Percentiles rank a stretch among this genome's conserved stretches.
phyloP scores from a whole-genome alignment of 1,140 invertebrate genomes.

The Akabosia matsudoensis region DNA sequence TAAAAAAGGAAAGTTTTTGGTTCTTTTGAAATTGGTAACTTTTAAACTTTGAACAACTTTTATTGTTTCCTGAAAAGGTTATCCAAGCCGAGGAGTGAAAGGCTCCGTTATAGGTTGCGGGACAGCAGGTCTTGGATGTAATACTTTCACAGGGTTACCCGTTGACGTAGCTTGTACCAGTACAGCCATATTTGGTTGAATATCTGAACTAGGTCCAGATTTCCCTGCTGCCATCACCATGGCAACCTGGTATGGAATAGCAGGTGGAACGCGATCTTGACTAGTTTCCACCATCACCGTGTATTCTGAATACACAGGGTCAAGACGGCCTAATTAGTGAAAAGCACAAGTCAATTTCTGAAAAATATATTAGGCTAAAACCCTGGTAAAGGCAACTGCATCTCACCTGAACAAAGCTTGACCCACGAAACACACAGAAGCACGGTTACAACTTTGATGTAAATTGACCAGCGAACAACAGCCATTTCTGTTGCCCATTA shows the following conservation, averaged over 20 bases:
- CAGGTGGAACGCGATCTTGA: background rate
- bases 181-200: too few species aligned
- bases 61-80: background rate
- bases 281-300: background rate
- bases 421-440: background rate
- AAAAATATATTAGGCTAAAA: background rate
- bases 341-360: too few species aligned
- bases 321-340: background rate
- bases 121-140: background rate
- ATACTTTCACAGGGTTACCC: background rate
- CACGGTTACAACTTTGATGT: background rate
- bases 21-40: too few species aligned
- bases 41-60: background rate
- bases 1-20: background rate
- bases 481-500: background rate
- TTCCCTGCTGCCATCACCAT: background rate
- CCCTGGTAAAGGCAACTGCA: background rate
- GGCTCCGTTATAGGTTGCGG: background rate
- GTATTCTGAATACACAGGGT: background rate
- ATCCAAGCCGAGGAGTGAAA: background rate
- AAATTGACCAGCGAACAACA: background rate
- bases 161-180: background rate
- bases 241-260: background rate
- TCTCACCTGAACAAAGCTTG: background rate
- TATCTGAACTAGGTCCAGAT: too few species aligned